These are phyloP conservation scores for Pristionchus maxplancki DNA, from an alignment of 2,888 invertebrate species.

Conservation along the genomic window DNA sequence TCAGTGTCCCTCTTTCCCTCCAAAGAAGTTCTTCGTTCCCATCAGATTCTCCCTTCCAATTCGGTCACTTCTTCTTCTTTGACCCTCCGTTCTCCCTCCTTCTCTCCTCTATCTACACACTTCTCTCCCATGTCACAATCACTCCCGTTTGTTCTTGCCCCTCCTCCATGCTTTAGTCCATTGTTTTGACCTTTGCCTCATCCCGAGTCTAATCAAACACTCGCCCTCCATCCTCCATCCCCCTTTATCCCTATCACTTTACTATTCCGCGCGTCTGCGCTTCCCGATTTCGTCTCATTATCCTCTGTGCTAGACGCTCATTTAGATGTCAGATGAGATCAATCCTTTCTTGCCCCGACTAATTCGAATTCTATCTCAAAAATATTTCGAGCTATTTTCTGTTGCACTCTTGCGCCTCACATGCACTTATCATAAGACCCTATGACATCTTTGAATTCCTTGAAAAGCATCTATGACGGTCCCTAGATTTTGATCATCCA, in stretches of 20 bases:
- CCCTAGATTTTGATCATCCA: too few relatives aligned
- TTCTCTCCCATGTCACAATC: conserved; percentile 20
- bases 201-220: neutral
- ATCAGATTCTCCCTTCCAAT: neutral
- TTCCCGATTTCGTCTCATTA: neutral
- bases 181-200: conserved; percentile 35
- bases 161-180: neutral
- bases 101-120: conserved; percentile 17
- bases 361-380: neutral
- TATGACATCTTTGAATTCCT: neutral
- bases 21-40: neutral
- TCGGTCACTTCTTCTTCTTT: conserved; percentile 19
- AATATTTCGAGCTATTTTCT: neutral
- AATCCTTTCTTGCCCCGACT: neutral
- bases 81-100: conserved; percentile 20
- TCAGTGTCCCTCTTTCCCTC: neutral
- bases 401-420: neutral
- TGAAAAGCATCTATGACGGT: too few relatives aligned
- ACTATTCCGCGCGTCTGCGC: neutral
- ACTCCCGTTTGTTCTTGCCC: conserved; percentile 8
- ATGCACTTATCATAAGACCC: neutral
- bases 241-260: neutral
- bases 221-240: neutral
- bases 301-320: neutral
- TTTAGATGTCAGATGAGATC: neutral